phyloP scores from a whole-genome alignment of 1,140 invertebrate species.

The Brachionus asplanchnoidis region DNA sequence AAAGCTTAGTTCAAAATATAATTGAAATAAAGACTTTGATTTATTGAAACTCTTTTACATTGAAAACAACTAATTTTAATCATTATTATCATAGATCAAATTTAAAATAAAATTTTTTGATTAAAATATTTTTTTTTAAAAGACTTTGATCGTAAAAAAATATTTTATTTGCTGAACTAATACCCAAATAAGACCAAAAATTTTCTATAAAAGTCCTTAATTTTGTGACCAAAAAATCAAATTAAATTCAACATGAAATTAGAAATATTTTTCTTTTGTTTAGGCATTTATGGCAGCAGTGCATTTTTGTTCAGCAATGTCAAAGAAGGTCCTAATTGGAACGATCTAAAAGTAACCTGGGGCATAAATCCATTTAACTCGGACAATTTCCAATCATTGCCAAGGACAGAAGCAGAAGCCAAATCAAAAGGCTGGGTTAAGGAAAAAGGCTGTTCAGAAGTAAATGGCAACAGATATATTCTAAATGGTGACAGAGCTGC shows the following conservation, averaged over 20 bases:
- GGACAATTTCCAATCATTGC: conserved; percentile 4
- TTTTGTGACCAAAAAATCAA: neutral
- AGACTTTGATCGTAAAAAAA: neutral
- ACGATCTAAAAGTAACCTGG: conserved; percentile 39
- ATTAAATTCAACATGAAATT: neutral
- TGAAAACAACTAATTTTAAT: neutral
- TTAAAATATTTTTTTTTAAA: neutral
- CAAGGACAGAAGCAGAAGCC: conserved; percentile 11
- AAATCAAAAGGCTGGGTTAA: neutral
- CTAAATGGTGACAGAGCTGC: conserved; percentile 47
- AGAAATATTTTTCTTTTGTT: neutral
- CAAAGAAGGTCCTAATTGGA: conserved; percentile 19
- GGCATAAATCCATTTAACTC: conserved; percentile 40
- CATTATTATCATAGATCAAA: neutral
- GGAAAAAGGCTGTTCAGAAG: conserved; percentile 40
- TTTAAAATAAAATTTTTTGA: neutral
- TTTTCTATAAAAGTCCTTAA: neutral
- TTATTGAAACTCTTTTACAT: neutral
- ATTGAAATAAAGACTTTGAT: neutral
- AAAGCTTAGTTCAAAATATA: too few species aligned
- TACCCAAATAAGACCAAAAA: neutral
- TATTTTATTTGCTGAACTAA: neutral
- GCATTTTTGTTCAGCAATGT: neutral
- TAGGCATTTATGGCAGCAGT: neutral
- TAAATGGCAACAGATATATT: conserved; percentile 50